These are phyloP conservation scores for Gymnopithys bicolor DNA, from an alignment of 2,797 vertebrate species.

Conservation along the genomic window DNA sequence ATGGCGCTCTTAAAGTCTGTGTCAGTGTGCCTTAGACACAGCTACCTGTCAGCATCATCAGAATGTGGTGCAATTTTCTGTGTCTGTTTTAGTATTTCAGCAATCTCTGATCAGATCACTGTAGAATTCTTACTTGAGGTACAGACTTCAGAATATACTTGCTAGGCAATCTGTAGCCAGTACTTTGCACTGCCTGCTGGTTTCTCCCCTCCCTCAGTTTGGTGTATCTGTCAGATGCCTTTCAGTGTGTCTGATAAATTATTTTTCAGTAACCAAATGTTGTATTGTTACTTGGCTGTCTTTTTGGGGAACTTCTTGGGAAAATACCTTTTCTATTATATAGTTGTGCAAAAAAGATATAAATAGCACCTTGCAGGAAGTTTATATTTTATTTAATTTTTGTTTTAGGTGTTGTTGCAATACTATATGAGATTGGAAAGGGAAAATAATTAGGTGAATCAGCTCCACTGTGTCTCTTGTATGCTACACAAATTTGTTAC, in stretches of 20 bases:
- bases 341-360: background rate
- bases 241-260: background rate
- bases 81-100: background rate
- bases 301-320: background rate
- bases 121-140: background rate
- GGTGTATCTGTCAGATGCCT: background rate
- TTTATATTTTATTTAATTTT: background rate
- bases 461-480: background rate
- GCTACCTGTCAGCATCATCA: background rate
- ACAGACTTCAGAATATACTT: background rate
- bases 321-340: background rate
- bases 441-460: slow-evolving; percentile 1
- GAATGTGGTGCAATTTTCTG: background rate
- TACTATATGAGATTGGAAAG: background rate
- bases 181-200: background rate
- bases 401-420: slow-evolving; percentile 1
- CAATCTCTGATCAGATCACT: background rate
- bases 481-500: slow-evolving; percentile 24
- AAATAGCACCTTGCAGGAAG: background rate
- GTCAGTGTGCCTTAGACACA: background rate
- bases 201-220: background rate
- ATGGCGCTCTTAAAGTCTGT: background rate
- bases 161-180: background rate
- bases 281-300: background rate
- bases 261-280: background rate